These are phyloP conservation scores for Alosa sapidissima DNA, from an alignment of 2,797 vertebrate genomes.

Conservation along the genomic window DNA sequence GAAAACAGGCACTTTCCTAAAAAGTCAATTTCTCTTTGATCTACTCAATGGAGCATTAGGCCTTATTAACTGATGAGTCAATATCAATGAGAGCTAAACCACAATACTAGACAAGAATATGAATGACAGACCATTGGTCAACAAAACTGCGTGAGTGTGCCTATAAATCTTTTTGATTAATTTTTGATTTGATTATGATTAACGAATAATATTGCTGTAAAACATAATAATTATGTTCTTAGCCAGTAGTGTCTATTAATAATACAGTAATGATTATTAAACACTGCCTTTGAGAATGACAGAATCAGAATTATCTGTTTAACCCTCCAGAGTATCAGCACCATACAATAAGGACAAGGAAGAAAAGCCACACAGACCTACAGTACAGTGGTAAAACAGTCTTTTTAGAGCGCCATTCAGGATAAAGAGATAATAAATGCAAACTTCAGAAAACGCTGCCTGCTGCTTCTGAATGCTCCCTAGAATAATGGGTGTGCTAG, in stretches of 20 bases:
- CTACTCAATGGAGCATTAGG: neutral
- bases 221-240: neutral
- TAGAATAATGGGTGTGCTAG: neutral
- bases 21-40: neutral
- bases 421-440: neutral
- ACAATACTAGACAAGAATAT: neutral
- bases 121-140: neutral
- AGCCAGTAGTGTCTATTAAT: neutral
- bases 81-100: neutral
- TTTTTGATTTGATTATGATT: neutral
- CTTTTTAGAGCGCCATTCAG: neutral
- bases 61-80: neutral
- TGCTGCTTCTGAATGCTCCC: conserved; percentile 3
- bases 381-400: neutral
- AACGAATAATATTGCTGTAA: neutral
- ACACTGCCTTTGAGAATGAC: neutral
- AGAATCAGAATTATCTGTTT: neutral
- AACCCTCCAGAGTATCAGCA: neutral
- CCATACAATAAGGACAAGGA: neutral
- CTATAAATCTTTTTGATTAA: neutral
- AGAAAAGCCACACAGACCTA: neutral
- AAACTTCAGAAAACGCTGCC: neutral
- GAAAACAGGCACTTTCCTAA: neutral
- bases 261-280: neutral
- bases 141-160: neutral